phyloP scores from a whole-genome alignment of 2,888 invertebrate genomes.

The Zaprionus obscuricornis region DNA sequence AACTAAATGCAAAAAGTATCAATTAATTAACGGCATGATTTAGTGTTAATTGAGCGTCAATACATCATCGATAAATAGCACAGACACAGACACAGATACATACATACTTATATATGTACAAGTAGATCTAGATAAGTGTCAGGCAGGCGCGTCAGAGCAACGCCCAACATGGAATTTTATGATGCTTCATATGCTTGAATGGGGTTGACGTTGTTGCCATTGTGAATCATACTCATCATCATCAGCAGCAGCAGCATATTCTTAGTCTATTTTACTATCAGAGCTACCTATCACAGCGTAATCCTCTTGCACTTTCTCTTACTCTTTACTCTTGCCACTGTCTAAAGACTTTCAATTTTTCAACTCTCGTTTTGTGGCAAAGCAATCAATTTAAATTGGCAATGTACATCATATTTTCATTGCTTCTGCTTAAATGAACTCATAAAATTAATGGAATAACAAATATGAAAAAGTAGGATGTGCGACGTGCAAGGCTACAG shows the following conservation, averaged over 20 bases:
- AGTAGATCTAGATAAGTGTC: too few species aligned
- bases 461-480: constrained; percentile 4
- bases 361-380: too few species aligned
- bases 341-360: too few species aligned
- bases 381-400: constrained; percentile 65
- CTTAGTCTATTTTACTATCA: too few species aligned
- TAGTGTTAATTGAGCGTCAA: constrained; percentile 66
- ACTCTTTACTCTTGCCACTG: not conserved
- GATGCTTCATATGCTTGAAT: not conserved
- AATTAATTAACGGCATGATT: constrained; percentile 71
- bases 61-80: constrained; percentile 20
- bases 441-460: constrained; percentile 45
- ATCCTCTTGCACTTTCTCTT: not conserved
- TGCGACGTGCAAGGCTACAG: too few species aligned
- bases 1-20: constrained; percentile 45
- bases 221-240: too few species aligned
- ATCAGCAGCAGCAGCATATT: too few species aligned
- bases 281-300: not conserved
- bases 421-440: constrained; percentile 70
- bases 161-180: constrained; percentile 2
- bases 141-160: constrained; percentile 15
- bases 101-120: constrained; percentile 5
- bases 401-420: constrained; percentile 63
- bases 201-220: constrained; percentile 3
- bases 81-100: too few species aligned